A percentile compares a stretch with the other conserved stretches of the same genome.
These are phyloP conservation scores for Entelurus aequoreus DNA, from an alignment of 2,113 vertebrate species.

Conservation along the genomic window DNA sequence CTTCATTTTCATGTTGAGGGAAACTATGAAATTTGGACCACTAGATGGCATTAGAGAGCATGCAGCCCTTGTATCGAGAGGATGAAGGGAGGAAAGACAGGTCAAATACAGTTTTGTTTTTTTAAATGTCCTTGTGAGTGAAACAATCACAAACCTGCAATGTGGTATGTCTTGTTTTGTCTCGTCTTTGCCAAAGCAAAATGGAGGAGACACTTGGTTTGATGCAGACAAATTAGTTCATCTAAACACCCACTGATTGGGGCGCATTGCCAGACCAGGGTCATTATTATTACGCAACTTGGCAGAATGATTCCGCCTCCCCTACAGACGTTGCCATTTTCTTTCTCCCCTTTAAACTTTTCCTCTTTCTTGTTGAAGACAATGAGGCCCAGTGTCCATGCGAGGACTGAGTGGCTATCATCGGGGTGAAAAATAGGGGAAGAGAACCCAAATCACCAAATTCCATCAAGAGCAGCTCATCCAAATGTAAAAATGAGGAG, in stretches of 20 bases:
- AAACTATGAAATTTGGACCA: too few relatives aligned
- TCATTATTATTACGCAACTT: conserved; percentile 50
- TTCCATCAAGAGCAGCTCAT: background rate
- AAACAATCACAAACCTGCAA: too few relatives aligned
- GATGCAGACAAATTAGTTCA: too few relatives aligned
- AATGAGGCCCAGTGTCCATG: conserved; percentile 52
- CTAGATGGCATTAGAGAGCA: too few relatives aligned
- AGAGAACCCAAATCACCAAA: background rate
- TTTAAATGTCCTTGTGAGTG: too few relatives aligned
- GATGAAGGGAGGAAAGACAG: too few relatives aligned
- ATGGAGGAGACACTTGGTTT: too few relatives aligned
- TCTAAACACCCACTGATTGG: background rate
- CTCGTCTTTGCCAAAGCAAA: too few relatives aligned
- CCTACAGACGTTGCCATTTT: conserved; percentile 34
- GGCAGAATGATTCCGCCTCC: conserved; percentile 45
- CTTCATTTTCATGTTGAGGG: too few relatives aligned
- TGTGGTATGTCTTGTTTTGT: too few relatives aligned
- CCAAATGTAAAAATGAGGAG: background rate
- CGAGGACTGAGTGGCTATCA: background rate
- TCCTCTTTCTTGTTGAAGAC: conserved; percentile 29
- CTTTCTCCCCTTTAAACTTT: conserved; percentile 13
- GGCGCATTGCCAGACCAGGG: conserved; percentile 35
- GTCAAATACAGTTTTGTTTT: too few relatives aligned
- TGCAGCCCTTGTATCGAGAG: too few relatives aligned
- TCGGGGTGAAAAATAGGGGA: background rate